These are phyloP conservation scores for Ischnus inquisitorius DNA, from an alignment of 2,888 invertebrate genomes.

Conservation along the genomic window DNA sequence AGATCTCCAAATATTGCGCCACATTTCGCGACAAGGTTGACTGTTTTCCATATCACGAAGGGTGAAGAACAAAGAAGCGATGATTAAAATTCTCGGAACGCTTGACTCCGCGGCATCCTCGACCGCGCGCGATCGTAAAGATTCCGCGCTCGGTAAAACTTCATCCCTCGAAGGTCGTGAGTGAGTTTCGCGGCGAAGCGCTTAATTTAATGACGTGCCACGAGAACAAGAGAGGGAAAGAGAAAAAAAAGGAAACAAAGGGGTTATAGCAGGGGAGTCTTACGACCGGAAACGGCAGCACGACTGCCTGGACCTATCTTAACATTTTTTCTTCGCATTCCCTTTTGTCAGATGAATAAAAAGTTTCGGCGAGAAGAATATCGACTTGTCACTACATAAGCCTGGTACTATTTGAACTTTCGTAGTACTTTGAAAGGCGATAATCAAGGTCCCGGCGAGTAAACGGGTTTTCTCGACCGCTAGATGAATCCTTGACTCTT, in stretches of 20 bases:
- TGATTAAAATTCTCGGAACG: constrained; percentile 51
- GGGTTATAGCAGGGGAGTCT: constrained; percentile 28
- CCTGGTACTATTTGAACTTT: too few relatives aligned
- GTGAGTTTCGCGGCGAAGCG: constrained; percentile 58
- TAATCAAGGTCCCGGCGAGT: neutral
- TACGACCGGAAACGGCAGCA: constrained; percentile 51
- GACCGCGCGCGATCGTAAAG: constrained; percentile 31
- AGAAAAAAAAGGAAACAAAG: constrained; percentile 3
- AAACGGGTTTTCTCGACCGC: constrained; percentile 41
- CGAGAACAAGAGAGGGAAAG: constrained; percentile 43
- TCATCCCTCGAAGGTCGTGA: constrained; percentile 50
- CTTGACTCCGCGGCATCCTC: constrained; percentile 9
- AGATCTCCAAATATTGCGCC: neutral
- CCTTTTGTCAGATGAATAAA: constrained; percentile 28
- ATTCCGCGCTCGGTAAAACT: constrained; percentile 47
- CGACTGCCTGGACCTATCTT: constrained; percentile 71
- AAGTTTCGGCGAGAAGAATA: neutral
- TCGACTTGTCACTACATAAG: too few relatives aligned
- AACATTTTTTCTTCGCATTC: constrained; percentile 63
- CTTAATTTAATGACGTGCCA: constrained; percentile 70
- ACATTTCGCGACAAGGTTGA: too few relatives aligned
- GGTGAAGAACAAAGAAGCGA: constrained; percentile 16
- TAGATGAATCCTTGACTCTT: constrained; percentile 60
- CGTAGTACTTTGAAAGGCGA: neutral
- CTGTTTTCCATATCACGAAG: neutral